phyloP scores from a whole-genome alignment of 2,888 invertebrate species.

The Monoplex corrugatus region DNA sequence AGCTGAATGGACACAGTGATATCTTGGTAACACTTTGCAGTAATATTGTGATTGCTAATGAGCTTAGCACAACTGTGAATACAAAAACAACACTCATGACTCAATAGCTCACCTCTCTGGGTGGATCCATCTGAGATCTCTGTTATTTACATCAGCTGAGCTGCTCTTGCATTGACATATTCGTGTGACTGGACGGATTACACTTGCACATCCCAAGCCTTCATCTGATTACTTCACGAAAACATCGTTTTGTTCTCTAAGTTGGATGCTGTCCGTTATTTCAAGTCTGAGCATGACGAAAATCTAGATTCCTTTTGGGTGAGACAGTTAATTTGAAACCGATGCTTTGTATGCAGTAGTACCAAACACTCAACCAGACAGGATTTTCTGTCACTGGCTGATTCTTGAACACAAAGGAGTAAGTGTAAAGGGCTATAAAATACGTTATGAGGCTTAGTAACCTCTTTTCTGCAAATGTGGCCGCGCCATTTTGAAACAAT shows the following conservation, averaged over 20 bases:
- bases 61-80: no score
- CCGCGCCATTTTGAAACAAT: constrained; percentile 44
- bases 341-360: neutral
- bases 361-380: neutral
- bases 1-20: no score
- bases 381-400: neutral
- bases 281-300: constrained; percentile 41
- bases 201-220: no score
- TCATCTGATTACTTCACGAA: neutral
- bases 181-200: neutral
- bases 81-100: no score
- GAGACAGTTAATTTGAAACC: neutral
- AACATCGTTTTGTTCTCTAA: neutral
- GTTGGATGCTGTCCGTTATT: neutral
- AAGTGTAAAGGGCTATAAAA: neutral
- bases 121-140: neutral
- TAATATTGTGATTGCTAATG: no score
- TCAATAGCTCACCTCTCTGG: constrained; percentile 3
- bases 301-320: constrained; percentile 30
- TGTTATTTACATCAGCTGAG: neutral
- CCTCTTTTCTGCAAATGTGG: neutral
- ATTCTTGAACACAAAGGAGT: neutral
- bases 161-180: neutral
- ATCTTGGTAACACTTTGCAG: no score
- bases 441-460: neutral